Evolutionary conservation across 1,140 invertebrate genomes (phyloP).

Genomic region (Melipona quadrifasciata): DNA sequence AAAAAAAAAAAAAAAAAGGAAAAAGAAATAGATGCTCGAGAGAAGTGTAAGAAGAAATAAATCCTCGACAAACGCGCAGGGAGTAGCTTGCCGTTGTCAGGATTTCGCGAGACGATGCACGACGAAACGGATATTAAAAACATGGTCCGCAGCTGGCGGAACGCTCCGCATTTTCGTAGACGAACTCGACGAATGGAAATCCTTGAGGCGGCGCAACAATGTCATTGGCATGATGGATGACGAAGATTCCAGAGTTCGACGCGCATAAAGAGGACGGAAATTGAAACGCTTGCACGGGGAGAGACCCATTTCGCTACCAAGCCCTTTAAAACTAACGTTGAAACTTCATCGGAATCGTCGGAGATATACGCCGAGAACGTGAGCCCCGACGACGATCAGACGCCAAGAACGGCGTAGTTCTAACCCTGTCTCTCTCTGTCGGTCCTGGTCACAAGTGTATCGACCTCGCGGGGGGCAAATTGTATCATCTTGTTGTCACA

Average conservation of each 20-base stretch:
- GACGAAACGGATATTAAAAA: constrained; percentile 46
- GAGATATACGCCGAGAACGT: constrained; percentile 14
- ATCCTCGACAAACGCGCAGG: background rate
- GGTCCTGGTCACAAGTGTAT: background rate
- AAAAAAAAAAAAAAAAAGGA: background rate
- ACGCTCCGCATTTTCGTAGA: background rate
- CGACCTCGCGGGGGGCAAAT: background rate
- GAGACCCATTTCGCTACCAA: background rate
- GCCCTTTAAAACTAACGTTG: constrained; percentile 23
- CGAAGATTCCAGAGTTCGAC: constrained; percentile 42
- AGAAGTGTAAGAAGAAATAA: background rate
- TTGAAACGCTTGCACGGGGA: constrained; percentile 32
- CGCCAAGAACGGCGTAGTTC: too few relatives aligned
- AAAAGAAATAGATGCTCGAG: background rate
- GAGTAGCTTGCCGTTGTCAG: background rate
- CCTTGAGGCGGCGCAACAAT: constrained; percentile 41
- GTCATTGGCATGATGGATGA: constrained; percentile 39
- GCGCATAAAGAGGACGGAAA: constrained; percentile 35
- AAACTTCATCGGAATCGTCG: constrained; percentile 15
- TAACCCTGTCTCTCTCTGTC: too few relatives aligned
- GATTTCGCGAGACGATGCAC: background rate
- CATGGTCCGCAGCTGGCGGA: background rate
- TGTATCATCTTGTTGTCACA: constrained; percentile 6
- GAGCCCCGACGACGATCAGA: background rate
- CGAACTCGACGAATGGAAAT: constrained; percentile 9